phyloP scores from a whole-genome alignment of 2,888 invertebrate genomes.

The Dryococelus australis region DNA sequence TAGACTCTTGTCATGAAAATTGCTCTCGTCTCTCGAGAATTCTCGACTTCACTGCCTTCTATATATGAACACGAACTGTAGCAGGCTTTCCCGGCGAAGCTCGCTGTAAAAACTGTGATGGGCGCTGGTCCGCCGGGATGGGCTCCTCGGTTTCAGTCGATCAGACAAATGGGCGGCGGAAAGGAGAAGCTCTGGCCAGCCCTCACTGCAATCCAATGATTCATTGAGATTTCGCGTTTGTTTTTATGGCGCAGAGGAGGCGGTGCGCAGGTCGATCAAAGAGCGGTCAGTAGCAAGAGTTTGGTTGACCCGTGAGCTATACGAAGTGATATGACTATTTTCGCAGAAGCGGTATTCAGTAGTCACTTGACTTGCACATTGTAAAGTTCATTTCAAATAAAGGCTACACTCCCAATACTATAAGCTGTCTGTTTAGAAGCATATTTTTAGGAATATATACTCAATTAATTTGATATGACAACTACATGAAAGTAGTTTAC shows the following conservation, averaged over 20 bases:
- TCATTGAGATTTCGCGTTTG: not conserved
- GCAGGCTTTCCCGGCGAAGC: not conserved
- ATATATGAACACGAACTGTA: not conserved
- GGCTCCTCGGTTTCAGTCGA: not conserved
- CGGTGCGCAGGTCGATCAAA: not conserved
- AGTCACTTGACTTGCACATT: too few species aligned
- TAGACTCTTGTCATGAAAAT: too few species aligned
- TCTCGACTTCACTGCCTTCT: not conserved
- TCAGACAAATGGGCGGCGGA: not conserved
- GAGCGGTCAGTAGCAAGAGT: not conserved
- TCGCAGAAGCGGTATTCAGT: too few species aligned
- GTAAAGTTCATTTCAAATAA: too few species aligned
- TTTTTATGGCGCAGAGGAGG: not conserved
- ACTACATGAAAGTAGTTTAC: too few species aligned
- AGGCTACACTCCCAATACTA: too few species aligned
- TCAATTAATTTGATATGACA: too few species aligned
- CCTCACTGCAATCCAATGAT: not conserved
- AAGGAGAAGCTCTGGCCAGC: not conserved
- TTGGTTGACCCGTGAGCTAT: too few species aligned
- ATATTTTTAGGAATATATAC: too few species aligned
- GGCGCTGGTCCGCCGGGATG: not conserved
- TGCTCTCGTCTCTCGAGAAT: not conserved
- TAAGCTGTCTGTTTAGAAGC: too few species aligned
- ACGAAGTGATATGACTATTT: too few species aligned
- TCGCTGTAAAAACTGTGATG: not conserved